These are phyloP conservation scores for Odiellus spinosus DNA, from an alignment of 2,888 invertebrate genomes.

Conservation along the genomic window DNA sequence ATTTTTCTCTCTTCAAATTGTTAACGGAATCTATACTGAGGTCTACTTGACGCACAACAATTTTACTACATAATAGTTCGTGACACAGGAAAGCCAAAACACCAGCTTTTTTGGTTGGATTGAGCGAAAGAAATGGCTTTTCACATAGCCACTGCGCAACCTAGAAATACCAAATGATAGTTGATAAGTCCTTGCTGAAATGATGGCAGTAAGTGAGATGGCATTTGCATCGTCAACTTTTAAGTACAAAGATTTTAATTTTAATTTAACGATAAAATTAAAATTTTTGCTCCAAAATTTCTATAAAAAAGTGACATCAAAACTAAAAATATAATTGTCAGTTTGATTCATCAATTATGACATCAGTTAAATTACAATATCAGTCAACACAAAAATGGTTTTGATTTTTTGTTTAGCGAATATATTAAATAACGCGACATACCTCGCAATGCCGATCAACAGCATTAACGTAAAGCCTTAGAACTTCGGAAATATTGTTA, in stretches of 20 bases:
- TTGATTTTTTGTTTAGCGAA: neutral
- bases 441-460: constrained; percentile 11
- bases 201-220: too few relatives aligned
- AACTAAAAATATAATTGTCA: too few relatives aligned
- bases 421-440: neutral
- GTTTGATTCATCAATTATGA: neutral
- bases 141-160: neutral
- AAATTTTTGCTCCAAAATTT: too few relatives aligned
- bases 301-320: too few relatives aligned
- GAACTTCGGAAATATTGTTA: constrained; percentile 74
- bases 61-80: neutral
- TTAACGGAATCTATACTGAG: constrained; percentile 68
- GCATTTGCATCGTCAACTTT: too few relatives aligned
- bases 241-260: too few relatives aligned
- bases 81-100: neutral
- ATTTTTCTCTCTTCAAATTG: constrained; percentile 74
- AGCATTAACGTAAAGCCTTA: constrained; percentile 59
- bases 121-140: neutral
- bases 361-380: too few relatives aligned
- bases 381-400: too few relatives aligned
- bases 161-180: too few relatives aligned
- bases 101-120: neutral
- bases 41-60: constrained; percentile 60
- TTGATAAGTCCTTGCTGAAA: too few relatives aligned
- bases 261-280: too few relatives aligned